Evolutionary conservation across 1,140 invertebrate genomes (phyloP), one percentile per base, ranked within the genome.

Genomic region (Brachionus koreanus): DNA sequence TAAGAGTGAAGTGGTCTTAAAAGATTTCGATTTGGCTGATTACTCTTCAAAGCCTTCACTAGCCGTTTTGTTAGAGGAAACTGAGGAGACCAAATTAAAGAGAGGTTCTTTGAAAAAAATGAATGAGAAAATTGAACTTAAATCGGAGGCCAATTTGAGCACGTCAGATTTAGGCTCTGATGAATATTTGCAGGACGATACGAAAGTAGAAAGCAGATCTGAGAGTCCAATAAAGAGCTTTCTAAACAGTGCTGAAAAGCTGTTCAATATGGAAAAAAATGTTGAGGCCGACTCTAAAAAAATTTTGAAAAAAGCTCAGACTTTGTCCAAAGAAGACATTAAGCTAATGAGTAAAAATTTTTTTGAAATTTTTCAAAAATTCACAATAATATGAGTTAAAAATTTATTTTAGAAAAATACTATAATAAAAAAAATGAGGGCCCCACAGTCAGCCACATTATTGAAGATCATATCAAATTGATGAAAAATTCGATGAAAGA

Each of bases 351-450:
- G 83, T 84, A 75, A 13, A 52, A n/a, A 16, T 5, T 33, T 4
- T n/a, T 52, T n/a, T 42, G 9, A n/a, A 5, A 35, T 4, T 61
- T 79, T 12, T 10, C 3, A 16, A n/a, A n/a, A 33, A 13, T 5
- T 4, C 1, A 19, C 5, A n/a, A 9, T 39, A 19, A n/a, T 3
- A 29, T 4, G 13, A 25, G n/a, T 76, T 33, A 1, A 25, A n/a
- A 29, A 13, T 4, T 35, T 3, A 1, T 61, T 61, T 29, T 67
- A 88, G 87, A 86, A 74, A 83, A 85, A 42, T 87, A 87, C 72
- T 88, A 87, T 82, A 85, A 86, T 83, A 85, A 86, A 63, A 85
- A 86, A 69, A 85, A 86, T 46, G 87, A 88, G 37, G 87, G 87
- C 4, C 87, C 87, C 13, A 86, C 85, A 72, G 84, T 88, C 7